Evolutionary conservation across 2,797 vertebrate genomes (phyloP), one percentile per base, ranked within the genome.

Genomic region (Typhlichthys eigenmanni): DNA sequence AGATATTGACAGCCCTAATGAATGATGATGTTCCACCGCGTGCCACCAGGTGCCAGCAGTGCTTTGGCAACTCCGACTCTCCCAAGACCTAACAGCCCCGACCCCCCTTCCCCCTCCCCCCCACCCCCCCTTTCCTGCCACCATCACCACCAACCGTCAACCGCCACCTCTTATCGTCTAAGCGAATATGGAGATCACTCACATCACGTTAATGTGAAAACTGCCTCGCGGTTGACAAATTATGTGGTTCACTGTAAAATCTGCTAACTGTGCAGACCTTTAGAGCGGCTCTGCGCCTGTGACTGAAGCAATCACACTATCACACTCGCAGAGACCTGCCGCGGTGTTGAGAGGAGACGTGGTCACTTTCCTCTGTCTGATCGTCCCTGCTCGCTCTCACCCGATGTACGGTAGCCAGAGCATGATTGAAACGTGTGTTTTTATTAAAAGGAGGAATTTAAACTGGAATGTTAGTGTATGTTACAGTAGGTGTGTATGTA

Each of bases 181-280:
- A 60, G 80, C 69, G 80, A 89, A 87, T 88, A 91, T 90, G 90
- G 87, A 92, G 87, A 92, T 92, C 91, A 89, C 87, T 92, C 84
- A 86, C 76, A 87, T 92, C 84, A 81, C 54, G 84, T 92, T 92
- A 92, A 91, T 90, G 89, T 90, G 89, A 86, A 89, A 91, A 79
- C 62, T 55, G 83, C 87, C 87, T 77, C 74, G 83, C 63, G 47
- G 79, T 88, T 92, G 92, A 92, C 90, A 90, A 89, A 90, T 90
- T 90, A 85, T 80, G 85, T 82, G 87, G 91, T 86, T 92, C 87
- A 86, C 88, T 85, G 85, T 80, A 86, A 89, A 93, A 92, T 91
- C 85, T 92, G 92, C 92, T 91, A 93, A 92, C 90, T 90, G 87
- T 91, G 91, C 91, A 93, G 76, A 91, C 80, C 85, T 89, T 88